These are phyloP conservation scores for Eremophila alpestris DNA, from an alignment of 2,797 vertebrate genomes.

Conservation along the genomic window DNA sequence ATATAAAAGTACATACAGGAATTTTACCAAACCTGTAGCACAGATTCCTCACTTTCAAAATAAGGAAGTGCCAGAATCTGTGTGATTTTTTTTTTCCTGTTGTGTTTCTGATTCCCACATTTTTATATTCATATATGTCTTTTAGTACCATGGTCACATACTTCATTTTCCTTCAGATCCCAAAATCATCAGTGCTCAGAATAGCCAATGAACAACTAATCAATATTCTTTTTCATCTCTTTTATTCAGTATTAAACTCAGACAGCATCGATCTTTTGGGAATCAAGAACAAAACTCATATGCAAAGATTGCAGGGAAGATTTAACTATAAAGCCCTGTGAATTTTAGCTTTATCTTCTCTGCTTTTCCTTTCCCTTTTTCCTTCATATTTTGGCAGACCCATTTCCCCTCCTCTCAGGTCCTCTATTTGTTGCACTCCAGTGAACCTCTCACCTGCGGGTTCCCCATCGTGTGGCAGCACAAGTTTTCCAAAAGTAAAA, in stretches of 20 bases:
- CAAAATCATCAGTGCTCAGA: background rate
- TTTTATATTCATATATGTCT: background rate
- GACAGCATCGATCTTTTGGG: background rate
- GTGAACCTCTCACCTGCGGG: fast-evolving
- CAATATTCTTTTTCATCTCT: conserved; percentile 20
- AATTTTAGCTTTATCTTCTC: background rate
- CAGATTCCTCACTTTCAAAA: background rate
- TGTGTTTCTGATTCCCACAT: background rate
- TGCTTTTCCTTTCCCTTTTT: background rate
- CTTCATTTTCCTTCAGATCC: background rate
- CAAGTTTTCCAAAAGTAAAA: background rate
- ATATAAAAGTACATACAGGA: background rate
- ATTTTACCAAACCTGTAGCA: background rate
- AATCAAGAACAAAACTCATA: background rate
- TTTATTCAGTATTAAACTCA: background rate
- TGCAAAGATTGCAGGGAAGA: background rate
- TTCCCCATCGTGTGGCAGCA: fast-evolving
- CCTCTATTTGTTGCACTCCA: background rate
- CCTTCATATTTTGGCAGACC: background rate
- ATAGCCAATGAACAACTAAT: background rate
- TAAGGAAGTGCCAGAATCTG: background rate
- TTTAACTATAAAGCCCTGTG: background rate
- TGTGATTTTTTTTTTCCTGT: background rate
- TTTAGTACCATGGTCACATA: background rate
- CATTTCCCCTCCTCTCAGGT: background rate